These are phyloP conservation scores for Sarcophaga bullata DNA, from an alignment of 1,140 invertebrate genomes.

Conservation along the genomic window DNA sequence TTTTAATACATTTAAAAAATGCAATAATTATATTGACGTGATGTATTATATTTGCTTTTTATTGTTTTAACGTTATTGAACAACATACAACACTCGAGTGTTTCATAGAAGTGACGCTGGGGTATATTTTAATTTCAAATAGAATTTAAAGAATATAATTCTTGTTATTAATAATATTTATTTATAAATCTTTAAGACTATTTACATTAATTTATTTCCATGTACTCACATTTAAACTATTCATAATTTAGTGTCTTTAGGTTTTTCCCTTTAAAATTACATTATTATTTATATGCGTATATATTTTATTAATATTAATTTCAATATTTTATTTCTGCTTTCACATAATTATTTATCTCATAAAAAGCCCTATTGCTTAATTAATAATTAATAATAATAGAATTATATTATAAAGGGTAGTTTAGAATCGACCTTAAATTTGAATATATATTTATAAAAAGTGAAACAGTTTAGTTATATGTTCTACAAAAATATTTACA, in stretches of 20 bases:
- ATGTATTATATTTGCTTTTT: background rate
- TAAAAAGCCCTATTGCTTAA: background rate
- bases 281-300: background rate
- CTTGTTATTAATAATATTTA: slow-evolving; percentile 15
- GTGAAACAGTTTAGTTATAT: background rate
- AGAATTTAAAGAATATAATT: background rate
- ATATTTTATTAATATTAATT: background rate
- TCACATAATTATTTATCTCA: background rate
- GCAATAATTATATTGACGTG: background rate
- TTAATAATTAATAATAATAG: background rate
- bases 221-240: background rate
- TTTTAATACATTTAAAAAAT: too few species aligned
- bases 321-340: background rate
- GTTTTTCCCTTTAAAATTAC: background rate
- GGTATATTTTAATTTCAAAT: background rate
- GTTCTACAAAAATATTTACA: slow-evolving; percentile 25
- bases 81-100: slow-evolving; percentile 29
- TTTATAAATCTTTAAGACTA: background rate
- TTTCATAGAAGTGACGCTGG: slow-evolving; percentile 27
- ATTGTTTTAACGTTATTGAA: slow-evolving; percentile 25
- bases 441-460: slow-evolving; percentile 1
- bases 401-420: background rate
- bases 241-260: background rate
- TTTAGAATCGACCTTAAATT: slow-evolving; percentile 3
- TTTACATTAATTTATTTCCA: background rate